phyloP scores from a whole-genome alignment of 2,797 vertebrate species.

The Periophthalmus magnuspinnatus region DNA sequence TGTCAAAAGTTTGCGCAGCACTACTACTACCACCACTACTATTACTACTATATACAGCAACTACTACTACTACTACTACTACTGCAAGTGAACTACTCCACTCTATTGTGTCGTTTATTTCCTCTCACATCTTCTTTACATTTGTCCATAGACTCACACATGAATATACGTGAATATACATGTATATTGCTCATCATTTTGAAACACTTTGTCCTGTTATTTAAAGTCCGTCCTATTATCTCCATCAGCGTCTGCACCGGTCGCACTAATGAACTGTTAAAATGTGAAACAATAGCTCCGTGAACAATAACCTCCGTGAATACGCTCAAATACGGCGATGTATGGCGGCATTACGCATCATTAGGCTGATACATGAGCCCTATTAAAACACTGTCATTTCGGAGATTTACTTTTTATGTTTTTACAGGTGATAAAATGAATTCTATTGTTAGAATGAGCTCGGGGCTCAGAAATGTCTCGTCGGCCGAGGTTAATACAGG shows the following conservation, averaged over 20 bases:
- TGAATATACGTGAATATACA: too few relatives aligned
- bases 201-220: constrained; percentile 9
- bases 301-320: constrained; percentile 43
- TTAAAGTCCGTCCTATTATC: constrained; percentile 16
- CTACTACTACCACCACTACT: too few relatives aligned
- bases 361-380: constrained; percentile 45
- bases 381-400: constrained; percentile 31
- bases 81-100: too few relatives aligned
- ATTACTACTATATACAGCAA: too few relatives aligned
- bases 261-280: constrained; percentile 46
- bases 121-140: too few relatives aligned
- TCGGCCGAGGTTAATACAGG: constrained; percentile 57
- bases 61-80: too few relatives aligned
- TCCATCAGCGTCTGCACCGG: constrained; percentile 18
- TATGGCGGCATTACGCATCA: constrained; percentile 41
- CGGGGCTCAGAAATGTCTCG: background rate
- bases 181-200: too few relatives aligned
- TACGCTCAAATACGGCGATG: constrained; percentile 32
- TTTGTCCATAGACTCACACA: too few relatives aligned
- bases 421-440: constrained; percentile 33
- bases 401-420: constrained; percentile 15
- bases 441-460: constrained; percentile 35
- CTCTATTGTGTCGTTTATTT: too few relatives aligned
- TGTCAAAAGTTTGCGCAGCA: too few relatives aligned
- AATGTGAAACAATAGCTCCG: constrained; percentile 19